Evolutionary conservation across 2,113 vertebrate genomes (phyloP).

Genomic region (Gobiocypris rarus): DNA sequence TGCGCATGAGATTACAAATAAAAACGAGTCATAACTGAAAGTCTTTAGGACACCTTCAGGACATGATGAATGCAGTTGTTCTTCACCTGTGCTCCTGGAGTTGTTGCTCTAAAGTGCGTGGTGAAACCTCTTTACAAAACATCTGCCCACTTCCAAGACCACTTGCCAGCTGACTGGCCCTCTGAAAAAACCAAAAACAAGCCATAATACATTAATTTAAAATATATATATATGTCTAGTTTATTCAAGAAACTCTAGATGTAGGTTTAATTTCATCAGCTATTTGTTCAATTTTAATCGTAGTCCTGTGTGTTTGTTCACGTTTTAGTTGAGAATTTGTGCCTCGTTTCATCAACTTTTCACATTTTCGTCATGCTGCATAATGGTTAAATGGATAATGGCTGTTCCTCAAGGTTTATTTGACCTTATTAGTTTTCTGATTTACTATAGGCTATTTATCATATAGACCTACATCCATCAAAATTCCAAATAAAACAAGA

Average conservation of each 20-base stretch:
- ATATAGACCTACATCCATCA: too few relatives aligned
- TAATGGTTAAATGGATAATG: too few relatives aligned
- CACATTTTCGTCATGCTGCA: too few relatives aligned
- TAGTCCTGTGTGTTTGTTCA: too few relatives aligned
- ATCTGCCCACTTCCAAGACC: constrained; percentile 83
- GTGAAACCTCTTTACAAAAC: constrained; percentile 88
- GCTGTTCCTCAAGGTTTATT: too few relatives aligned
- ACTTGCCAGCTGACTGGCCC: constrained; percentile 85
- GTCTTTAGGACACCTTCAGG: neutral
- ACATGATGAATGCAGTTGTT: neutral
- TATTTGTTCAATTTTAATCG: too few relatives aligned
- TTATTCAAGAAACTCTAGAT: neutral
- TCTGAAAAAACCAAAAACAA: constrained; percentile 62
- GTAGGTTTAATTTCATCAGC: too few relatives aligned
- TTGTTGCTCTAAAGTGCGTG: constrained; percentile 95
- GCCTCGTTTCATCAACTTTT: too few relatives aligned
- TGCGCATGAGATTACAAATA: constrained; percentile 61
- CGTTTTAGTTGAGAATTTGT: too few relatives aligned
- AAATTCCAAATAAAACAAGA: too few relatives aligned
- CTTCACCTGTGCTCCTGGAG: constrained; percentile 94
- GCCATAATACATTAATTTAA: neutral
- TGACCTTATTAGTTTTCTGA: too few relatives aligned
- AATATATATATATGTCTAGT: neutral
- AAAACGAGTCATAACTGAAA: neutral
- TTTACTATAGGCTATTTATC: too few relatives aligned